Percentiles rank a stretch among this genome's conserved stretches.
These are phyloP conservation scores for Prorops nasuta DNA, from an alignment of 1,140 invertebrate species.

Conservation along the genomic window DNA sequence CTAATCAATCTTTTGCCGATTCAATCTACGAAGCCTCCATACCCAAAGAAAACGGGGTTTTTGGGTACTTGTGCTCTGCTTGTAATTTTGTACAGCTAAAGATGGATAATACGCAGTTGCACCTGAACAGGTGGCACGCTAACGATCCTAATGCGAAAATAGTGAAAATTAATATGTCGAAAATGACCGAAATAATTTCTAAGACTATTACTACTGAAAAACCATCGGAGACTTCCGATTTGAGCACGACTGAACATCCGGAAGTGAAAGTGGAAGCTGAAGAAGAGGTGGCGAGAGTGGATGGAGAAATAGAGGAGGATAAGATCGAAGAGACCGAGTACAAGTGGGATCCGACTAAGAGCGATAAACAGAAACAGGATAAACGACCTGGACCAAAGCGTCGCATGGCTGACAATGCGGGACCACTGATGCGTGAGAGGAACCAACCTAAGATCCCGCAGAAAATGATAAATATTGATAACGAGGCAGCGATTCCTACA, in stretches of 20 bases:
- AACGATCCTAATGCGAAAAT: conserved; percentile 32
- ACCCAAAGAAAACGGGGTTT: conserved; percentile 43
- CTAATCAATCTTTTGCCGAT: conserved; percentile 24
- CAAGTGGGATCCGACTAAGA: conserved; percentile 6
- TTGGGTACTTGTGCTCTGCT: conserved; percentile 65
- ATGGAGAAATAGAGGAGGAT: conserved; percentile 10
- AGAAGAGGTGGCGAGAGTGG: conserved; percentile 19
- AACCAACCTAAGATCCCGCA: neutral
- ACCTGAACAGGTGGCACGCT: conserved; percentile 60
- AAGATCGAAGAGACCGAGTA: conserved; percentile 7
- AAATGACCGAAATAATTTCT: neutral
- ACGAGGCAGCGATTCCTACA: neutral
- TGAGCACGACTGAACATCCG: neutral
- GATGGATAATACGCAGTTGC: conserved; percentile 59
- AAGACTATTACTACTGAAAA: neutral
- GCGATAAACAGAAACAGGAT: neutral
- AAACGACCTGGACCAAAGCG: too few species aligned
- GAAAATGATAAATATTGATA: neutral
- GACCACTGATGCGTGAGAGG: neutral
- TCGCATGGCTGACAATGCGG: too few species aligned
- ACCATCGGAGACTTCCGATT: conserved; percentile 1
- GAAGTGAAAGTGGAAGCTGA: conserved; percentile 21
- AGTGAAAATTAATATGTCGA: conserved; percentile 58
- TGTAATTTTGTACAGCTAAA: conserved; percentile 71
- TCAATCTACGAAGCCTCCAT: conserved; percentile 31